These are phyloP conservation scores for Blastobasis lacticolella DNA, from an alignment of 2,888 invertebrate genomes.

Conservation along the genomic window DNA sequence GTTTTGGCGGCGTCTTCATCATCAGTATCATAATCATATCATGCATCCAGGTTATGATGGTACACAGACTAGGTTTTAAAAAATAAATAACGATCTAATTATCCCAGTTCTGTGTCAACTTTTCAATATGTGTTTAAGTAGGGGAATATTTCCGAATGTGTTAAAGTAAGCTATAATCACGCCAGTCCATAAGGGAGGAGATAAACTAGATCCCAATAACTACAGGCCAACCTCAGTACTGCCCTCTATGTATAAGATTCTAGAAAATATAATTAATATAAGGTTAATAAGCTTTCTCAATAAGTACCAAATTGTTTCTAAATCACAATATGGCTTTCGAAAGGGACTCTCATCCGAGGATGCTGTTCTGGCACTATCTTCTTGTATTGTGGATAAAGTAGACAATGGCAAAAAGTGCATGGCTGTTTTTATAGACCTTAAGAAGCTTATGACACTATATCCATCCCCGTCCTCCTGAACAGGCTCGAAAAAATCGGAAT, in stretches of 20 bases:
- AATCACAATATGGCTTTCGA: neutral
- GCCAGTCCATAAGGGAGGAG: neutral
- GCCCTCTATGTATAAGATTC: constrained; percentile 2
- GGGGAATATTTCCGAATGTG: constrained; percentile 4
- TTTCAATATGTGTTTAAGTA: constrained; percentile 4
- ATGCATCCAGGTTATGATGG: constrained; percentile 8
- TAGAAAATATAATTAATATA: constrained; percentile 3
- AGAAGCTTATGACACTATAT: neutral
- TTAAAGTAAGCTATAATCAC: constrained; percentile 3
- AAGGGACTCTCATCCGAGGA: neutral
- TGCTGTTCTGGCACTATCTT: neutral
- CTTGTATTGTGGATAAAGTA: neutral
- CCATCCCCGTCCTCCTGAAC: neutral
- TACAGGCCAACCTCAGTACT: constrained; percentile 3
- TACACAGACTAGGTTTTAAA: constrained; percentile 3
- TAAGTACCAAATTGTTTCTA: neutral
- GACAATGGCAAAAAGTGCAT: neutral
- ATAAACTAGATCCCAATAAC: neutral
- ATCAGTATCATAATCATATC: too few species aligned
- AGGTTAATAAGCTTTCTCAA: neutral
- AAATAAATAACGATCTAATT: neutral
- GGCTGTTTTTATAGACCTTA: neutral
- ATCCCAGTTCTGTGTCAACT: constrained; percentile 6
- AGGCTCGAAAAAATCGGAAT: neutral
- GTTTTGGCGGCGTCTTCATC: too few species aligned